Base-by-base conservation (phyloP, 1,140 invertebrate species). In the Charaxes varanes region DNA sequence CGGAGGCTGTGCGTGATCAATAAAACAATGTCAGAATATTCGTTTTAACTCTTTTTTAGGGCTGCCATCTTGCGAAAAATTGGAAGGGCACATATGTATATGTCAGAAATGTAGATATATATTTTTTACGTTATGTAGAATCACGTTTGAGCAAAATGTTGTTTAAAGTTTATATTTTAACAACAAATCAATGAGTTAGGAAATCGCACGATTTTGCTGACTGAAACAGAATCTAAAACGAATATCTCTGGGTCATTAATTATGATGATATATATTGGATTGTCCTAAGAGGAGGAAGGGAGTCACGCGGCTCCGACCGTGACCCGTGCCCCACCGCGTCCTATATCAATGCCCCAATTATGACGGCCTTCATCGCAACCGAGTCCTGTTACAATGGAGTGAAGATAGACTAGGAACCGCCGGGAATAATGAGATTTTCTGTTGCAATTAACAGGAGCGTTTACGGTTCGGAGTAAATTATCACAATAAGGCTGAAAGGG, bases 261-360 rank as follows among this genome's bases (percentile, higher is more conserved):
- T n/a, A n/a, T n/a, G n/a, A n/a, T n/a, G n/a, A n/a, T n/a, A n/a
- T n/a, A n/a, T n/a, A n/a, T n/a, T n/a, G n/a, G n/a, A 18, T 17
- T 21, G 27, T 47, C 38, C 34, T 37, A 37, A 36, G 22, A 31
- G 44, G 41, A 30, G 36, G 41, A 41, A 27, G 45, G 38, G 41
- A 38, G 42, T 23, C 42, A 32, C n/a, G n/a, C n/a, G n/a, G n/a
- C n/a, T n/a, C 35, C 52, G 71, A 60, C 72, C 70, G 42, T 77
- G 72, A 77, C 69, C 71, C 55, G 56, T 27, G 41, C 27, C 28
- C 31, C 36, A 17, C 12, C 51, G 59, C 51, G 61, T 38, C 58
- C 68, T 66, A 73, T 65, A 70, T 72, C 40, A 37, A 45, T 67
- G 70, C 55, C 71, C 74, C 59, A 79, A 79, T 73, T 76, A 70